phyloP scores from a whole-genome alignment of 2,797 vertebrate genomes.

The Sebastes oblongus region DNA sequence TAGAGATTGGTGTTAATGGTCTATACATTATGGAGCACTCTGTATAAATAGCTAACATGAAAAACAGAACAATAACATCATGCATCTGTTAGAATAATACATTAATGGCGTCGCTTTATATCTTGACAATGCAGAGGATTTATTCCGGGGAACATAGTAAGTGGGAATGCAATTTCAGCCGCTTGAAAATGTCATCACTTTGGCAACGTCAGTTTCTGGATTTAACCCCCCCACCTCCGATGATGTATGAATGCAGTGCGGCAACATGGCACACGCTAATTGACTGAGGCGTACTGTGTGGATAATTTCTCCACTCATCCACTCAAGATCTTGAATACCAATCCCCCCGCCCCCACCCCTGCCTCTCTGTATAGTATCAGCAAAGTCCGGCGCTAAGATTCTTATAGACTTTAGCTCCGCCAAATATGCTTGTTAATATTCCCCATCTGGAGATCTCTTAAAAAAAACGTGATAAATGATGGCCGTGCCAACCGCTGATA shows the following conservation, averaged over 20 bases:
- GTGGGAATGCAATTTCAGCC: conserved; percentile 46
- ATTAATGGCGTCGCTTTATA: conserved; percentile 37
- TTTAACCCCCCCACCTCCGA: conserved; percentile 57
- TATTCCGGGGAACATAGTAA: conserved; percentile 35
- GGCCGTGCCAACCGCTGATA: conserved; percentile 69
- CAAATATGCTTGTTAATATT: conserved; percentile 77
- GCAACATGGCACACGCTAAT: conserved; percentile 65
- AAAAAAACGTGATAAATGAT: conserved; percentile 75
- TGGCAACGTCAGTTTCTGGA: conserved; percentile 61
- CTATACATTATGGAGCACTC: background rate
- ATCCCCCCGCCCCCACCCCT: background rate
- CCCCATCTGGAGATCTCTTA: conserved; percentile 69
- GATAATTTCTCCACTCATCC: conserved; percentile 58
- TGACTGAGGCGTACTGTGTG: conserved; percentile 65
- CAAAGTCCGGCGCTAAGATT: conserved; percentile 49
- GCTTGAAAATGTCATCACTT: conserved; percentile 70
- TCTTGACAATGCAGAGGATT: conserved; percentile 51
- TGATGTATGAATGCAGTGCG: conserved; percentile 62
- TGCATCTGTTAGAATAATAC: conserved; percentile 21
- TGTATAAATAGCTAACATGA: background rate
- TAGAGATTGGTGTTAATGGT: background rate
- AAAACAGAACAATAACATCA: conserved; percentile 19
- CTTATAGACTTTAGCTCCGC: conserved; percentile 60
- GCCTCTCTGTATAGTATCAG: conserved; percentile 32
- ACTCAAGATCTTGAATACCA: conserved; percentile 58